Conservation (phyloP, 2,113 vertebrate genomes). For the Telmatochromis sp. region DNA sequence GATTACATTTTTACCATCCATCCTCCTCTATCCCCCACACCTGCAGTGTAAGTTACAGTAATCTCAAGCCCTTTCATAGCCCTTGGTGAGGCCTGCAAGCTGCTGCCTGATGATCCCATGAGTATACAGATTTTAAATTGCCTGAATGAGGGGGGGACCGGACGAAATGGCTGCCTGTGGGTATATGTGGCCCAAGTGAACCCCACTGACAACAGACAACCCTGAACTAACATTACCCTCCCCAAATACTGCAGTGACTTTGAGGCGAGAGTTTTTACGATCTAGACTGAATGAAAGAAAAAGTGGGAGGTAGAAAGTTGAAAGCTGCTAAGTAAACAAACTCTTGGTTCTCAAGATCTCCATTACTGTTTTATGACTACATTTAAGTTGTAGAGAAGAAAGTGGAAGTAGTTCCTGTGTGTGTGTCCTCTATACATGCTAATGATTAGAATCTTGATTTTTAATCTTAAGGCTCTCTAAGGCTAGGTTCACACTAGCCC, state of each 20-base stretch:
- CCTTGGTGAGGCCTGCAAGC: slow-evolving; percentile 41
- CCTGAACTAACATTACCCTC: slow-evolving; percentile 3
- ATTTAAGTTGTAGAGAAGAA: background rate
- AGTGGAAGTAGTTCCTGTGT: background rate
- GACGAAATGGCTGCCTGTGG: slow-evolving; percentile 7
- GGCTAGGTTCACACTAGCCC: background rate
- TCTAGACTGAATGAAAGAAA: background rate
- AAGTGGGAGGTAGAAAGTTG: background rate
- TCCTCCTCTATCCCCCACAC: slow-evolving; percentile 1
- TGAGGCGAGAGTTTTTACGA: background rate
- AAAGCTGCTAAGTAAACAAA: background rate
- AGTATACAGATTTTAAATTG: slow-evolving; percentile 51
- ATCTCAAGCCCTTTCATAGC: slow-evolving; percentile 28
- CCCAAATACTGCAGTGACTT: slow-evolving; percentile 19
- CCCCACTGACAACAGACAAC: background rate
- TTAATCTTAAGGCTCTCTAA: background rate
- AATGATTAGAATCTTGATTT: background rate
- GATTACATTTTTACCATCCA: slow-evolving; percentile 60
- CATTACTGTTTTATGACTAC: background rate
- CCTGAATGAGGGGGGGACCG: background rate
- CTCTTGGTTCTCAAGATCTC: background rate
- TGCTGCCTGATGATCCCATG: slow-evolving; percentile 38
- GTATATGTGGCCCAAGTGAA: slow-evolving; percentile 14
- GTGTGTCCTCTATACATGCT: background rate
- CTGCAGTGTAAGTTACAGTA: slow-evolving; percentile 41